Evolutionary conservation across 1,140 invertebrate genomes (phyloP).

Genomic region (Drosophila albomicans): DNA sequence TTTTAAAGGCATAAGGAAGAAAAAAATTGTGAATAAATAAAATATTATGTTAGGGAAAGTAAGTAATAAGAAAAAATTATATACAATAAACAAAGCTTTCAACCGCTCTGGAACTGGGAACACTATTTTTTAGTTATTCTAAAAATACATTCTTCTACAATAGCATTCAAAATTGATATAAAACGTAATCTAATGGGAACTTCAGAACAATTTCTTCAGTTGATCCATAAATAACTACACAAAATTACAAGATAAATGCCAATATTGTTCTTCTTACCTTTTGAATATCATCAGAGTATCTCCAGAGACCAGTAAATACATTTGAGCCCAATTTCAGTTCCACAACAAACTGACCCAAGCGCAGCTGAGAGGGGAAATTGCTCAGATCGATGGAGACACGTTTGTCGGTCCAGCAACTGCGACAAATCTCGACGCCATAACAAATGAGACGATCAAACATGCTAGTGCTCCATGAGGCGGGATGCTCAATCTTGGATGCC

Average conservation of each 20-base stretch:
- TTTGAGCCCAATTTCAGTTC: conserved; percentile 47
- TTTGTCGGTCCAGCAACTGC: conserved; percentile 56
- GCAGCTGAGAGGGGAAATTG: conserved; percentile 64
- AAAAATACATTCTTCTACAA: too few relatives aligned
- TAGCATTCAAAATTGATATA: too few relatives aligned
- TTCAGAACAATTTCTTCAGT: too few relatives aligned
- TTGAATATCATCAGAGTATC: conserved; percentile 9
- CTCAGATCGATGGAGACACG: conserved; percentile 47
- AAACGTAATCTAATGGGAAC: too few relatives aligned
- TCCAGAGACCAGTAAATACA: conserved; percentile 56
- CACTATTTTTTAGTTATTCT: too few relatives aligned
- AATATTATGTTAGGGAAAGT: neutral
- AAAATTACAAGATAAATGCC: neutral
- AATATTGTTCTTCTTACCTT: conserved; percentile 13
- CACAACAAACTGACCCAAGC: conserved; percentile 68
- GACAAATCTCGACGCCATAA: conserved; percentile 73
- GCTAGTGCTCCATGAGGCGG: conserved; percentile 65
- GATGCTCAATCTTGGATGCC: conserved; percentile 75
- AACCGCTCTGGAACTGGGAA: too few relatives aligned
- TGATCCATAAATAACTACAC: too few relatives aligned
- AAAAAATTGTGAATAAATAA: too few relatives aligned
- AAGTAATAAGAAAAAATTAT: too few relatives aligned
- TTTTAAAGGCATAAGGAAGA: too few relatives aligned
- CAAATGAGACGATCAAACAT: conserved; percentile 69
- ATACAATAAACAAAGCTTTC: too few relatives aligned